Evolutionary conservation across 2,797 vertebrate species (phyloP), one percentile per base, ranked within the genome.

Genomic region (Gymnothorax reevesii): DNA sequence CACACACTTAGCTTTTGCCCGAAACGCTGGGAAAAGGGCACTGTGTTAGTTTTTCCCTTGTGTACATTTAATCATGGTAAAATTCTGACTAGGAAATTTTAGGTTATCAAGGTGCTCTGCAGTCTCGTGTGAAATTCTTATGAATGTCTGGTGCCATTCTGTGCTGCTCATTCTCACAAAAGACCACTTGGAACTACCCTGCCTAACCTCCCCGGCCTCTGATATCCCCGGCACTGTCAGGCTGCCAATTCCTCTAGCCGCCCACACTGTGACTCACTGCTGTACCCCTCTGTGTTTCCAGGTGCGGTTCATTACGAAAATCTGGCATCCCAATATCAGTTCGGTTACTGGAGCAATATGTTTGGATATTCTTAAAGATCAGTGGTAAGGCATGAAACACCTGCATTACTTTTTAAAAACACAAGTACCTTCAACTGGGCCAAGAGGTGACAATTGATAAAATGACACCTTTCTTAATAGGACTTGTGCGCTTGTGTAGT

Each of bases 311-410:
- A 99, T 99, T 93, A 98, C 98, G 87, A 99, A 99, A 95, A 99
- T 99, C 95, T 99, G 98, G 98, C 98, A 99, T 97, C 98, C 98
- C 93, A 99, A 99, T 95, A 99, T 99, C 96, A 99, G 98, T 95
- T 99, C 98, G 88, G 98, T 99, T 93, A 99, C 98, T 90, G 98
- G 98, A 88, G 98, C 98, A 92, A 99, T 99, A 96, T 99, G 98
- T 96, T 95, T 99, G 98, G 98, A 99, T 95, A 99, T 99, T 92
- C 97, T 99, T 93, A 99, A 99, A 97, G 98, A 99, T 96, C 98
- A 99, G 91, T 99, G 98, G 98, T 99, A 96, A 98, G 97, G 94
- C 69, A 9, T 25, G 7, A 66, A 7, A 3, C 54, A 20, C 73
- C 9, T 52, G 42, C 33, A 17, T 52, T 77, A 10, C 27, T 20